A percentile compares a stretch with the other conserved stretches of the same genome.
These are phyloP conservation scores for Dicranocentrus wangi DNA, from an alignment of 2,888 invertebrate genomes.

Conservation along the genomic window DNA sequence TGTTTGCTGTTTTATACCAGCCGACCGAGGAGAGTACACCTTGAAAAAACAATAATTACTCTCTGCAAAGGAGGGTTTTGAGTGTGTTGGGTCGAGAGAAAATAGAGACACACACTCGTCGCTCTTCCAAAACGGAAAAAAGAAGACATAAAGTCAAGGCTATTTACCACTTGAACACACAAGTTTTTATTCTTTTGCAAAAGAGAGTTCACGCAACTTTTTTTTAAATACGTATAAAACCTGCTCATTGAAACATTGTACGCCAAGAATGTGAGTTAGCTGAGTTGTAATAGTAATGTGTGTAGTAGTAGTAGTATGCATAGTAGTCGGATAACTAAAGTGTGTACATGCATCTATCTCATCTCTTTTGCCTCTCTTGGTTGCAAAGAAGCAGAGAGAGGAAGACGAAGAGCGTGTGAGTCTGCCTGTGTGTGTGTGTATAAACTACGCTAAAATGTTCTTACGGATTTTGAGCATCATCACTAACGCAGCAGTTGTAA, in stretches of 20 bases:
- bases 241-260: slow-evolving; percentile 26
- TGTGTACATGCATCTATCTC: not conserved
- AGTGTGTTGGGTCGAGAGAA: slow-evolving; percentile 35
- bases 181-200: slow-evolving; percentile 19
- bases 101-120: slow-evolving; percentile 15
- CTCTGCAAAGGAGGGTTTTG: too few species aligned
- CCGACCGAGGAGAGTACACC: too few species aligned
- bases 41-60: not conserved
- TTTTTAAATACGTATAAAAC: too few species aligned
- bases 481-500: slow-evolving; percentile 34
- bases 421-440: not conserved
- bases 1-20: too few species aligned
- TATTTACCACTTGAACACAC: slow-evolving; percentile 39
- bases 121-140: slow-evolving; percentile 52
- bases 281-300: too few species aligned
- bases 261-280: too few species aligned
- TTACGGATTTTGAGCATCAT: slow-evolving; percentile 13
- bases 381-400: too few species aligned
- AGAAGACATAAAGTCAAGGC: slow-evolving; percentile 62
- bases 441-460: slow-evolving; percentile 11
- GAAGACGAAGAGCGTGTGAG: too few species aligned
- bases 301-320: too few species aligned
- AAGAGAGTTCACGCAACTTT: slow-evolving; percentile 34
- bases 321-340: too few species aligned
- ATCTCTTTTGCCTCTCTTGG: not conserved